phyloP scores from a whole-genome alignment of 2,797 vertebrate genomes.

The Aphelocoma californica region DNA sequence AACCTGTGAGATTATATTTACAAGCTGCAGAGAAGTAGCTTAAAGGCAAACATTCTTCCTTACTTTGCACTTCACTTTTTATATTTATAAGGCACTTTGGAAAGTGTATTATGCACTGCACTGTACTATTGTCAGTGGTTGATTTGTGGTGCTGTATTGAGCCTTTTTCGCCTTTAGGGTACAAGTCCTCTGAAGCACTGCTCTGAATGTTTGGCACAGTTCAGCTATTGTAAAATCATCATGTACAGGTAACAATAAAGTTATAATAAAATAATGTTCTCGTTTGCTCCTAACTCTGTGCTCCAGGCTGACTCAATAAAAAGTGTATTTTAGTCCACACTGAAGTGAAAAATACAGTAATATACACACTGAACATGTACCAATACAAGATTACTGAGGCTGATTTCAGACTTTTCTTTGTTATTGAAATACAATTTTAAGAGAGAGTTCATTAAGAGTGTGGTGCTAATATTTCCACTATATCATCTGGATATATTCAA shows the following conservation, averaged over 20 bases:
- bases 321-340: not conserved
- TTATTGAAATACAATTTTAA: slow-evolving; percentile 8
- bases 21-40: not conserved
- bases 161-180: slow-evolving; percentile 21
- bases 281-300: not conserved
- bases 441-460: not conserved
- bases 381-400: not conserved
- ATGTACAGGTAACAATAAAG: slow-evolving; percentile 1
- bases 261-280: slow-evolving; percentile 17
- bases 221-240: slow-evolving; percentile 9
- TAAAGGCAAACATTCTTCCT: not conserved
- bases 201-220: slow-evolving; percentile 15
- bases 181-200: not conserved
- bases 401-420: not conserved
- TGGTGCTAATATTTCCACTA: not conserved
- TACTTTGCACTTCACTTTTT: slow-evolving; percentile 6
- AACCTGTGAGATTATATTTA: not conserved
- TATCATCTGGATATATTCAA: not conserved
- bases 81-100: slow-evolving; percentile 22
- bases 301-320: not conserved
- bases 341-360: slow-evolving; percentile 13
- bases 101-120: not conserved
- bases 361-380: not conserved
- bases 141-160: slow-evolving; percentile 10
- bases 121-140: not conserved